These are phyloP conservation scores for Rhipidura dahli DNA, from an alignment of 2,113 vertebrate species.

Conservation along the genomic window DNA sequence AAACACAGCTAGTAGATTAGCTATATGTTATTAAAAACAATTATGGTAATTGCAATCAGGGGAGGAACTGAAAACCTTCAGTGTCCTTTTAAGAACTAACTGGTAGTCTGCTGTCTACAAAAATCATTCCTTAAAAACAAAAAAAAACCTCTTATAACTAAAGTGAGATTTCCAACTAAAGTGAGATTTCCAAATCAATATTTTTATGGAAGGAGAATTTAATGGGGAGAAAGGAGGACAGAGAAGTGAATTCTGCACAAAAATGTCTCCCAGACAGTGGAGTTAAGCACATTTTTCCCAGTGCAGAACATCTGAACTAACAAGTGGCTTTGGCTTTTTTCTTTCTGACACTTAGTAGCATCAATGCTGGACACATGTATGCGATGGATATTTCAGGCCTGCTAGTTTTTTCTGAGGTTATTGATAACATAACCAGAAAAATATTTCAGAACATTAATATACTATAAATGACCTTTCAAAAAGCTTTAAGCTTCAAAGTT, in stretches of 20 bases:
- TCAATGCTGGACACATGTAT: background rate
- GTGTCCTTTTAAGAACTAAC: background rate
- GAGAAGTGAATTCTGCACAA: background rate
- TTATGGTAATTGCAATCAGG: background rate
- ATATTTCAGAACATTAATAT: background rate
- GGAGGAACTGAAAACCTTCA: background rate
- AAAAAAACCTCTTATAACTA: background rate
- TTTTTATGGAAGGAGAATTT: background rate
- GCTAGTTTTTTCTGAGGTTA: background rate
- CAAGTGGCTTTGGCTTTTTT: background rate
- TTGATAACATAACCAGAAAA: background rate
- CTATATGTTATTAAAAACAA: background rate
- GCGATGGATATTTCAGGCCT: background rate
- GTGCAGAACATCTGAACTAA: background rate
- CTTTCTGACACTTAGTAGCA: background rate
- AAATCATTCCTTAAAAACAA: background rate
- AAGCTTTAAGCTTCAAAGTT: background rate
- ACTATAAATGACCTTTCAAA: background rate
- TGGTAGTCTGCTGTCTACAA: background rate
- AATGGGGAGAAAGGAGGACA: background rate
- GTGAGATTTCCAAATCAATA: background rate
- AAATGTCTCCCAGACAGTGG: background rate
- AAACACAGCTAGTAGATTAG: background rate
- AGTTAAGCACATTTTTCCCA: background rate
- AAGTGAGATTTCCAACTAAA: background rate